Percentiles rank a stretch among this genome's conserved stretches.
phyloP scores from a whole-genome alignment of 2,797 vertebrate species.

The Enteromius afrohamiltoni region DNA sequence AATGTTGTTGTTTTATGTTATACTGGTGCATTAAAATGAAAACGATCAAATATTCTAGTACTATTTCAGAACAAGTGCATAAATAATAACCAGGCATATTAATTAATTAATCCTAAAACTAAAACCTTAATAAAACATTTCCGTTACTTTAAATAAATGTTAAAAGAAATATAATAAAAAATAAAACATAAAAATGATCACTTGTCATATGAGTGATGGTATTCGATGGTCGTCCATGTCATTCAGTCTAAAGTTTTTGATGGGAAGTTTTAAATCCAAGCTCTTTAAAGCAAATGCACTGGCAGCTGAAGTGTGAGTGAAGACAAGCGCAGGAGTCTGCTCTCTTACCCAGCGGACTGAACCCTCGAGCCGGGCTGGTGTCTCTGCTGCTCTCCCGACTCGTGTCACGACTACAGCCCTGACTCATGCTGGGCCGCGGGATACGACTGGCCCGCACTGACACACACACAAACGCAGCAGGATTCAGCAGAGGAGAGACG shows the following conservation, averaged over 20 bases:
- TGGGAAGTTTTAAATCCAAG: neutral
- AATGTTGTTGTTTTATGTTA: neutral
- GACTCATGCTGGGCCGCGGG: constrained; percentile 97
- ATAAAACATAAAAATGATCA: neutral
- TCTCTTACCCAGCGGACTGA: constrained; percentile 92
- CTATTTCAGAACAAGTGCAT: neutral
- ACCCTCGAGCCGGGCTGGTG: constrained; percentile 97
- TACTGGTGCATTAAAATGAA: neutral
- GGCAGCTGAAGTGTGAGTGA: neutral
- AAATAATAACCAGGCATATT: neutral
- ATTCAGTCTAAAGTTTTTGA: neutral
- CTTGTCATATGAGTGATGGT: neutral
- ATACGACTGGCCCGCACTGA: constrained; percentile 83
- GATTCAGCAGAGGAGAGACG: constrained; percentile 31
- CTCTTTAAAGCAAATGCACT: neutral
- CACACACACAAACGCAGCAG: constrained; percentile 1
- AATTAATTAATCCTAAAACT: neutral
- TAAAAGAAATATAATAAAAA: neutral
- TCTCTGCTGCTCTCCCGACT: constrained; percentile 99
- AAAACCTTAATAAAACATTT: neutral
- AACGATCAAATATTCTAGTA: no score
- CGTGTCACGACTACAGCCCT: constrained; percentile 97
- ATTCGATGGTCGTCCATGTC: neutral
- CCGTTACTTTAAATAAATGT: neutral
- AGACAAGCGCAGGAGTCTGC: neutral